phyloP scores from a whole-genome alignment of 2,113 vertebrate genomes.

The Pterocles orientalis region DNA sequence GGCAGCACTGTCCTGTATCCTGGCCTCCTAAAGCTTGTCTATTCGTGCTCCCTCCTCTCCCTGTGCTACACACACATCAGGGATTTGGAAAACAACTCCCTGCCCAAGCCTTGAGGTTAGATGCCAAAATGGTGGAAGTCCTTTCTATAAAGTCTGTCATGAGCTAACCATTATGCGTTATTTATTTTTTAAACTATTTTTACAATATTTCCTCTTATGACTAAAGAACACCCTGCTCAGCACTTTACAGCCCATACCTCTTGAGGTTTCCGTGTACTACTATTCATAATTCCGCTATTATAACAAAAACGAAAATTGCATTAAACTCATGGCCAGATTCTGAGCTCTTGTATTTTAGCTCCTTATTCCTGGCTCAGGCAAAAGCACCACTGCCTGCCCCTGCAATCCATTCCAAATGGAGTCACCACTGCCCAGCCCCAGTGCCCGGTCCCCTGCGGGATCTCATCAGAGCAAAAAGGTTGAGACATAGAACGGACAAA shows the following conservation, averaged over 20 bases:
- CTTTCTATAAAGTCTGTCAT: neutral
- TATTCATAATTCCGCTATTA: neutral
- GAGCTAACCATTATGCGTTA: neutral
- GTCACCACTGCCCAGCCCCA: neutral
- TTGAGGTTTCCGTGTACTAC: neutral
- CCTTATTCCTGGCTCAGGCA: neutral
- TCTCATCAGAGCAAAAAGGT: fast-evolving
- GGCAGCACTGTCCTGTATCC: neutral
- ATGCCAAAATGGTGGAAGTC: neutral
- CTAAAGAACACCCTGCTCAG: neutral
- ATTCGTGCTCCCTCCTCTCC: neutral
- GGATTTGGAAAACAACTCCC: neutral
- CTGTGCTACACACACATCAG: neutral
- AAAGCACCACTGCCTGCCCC: neutral
- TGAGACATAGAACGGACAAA: neutral
- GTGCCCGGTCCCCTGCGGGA: neutral
- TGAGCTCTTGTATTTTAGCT: neutral
- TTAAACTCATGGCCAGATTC: neutral
- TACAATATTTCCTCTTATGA: neutral
- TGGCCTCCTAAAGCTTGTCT: fast-evolving
- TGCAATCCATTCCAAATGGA: neutral
- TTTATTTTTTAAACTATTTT: neutral
- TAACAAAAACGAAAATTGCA: neutral
- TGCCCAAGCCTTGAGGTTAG: neutral
- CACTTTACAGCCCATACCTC: neutral